Conservation (phyloP, 2,797 vertebrate species). For the Amblyopsis hoosieri region DNA sequence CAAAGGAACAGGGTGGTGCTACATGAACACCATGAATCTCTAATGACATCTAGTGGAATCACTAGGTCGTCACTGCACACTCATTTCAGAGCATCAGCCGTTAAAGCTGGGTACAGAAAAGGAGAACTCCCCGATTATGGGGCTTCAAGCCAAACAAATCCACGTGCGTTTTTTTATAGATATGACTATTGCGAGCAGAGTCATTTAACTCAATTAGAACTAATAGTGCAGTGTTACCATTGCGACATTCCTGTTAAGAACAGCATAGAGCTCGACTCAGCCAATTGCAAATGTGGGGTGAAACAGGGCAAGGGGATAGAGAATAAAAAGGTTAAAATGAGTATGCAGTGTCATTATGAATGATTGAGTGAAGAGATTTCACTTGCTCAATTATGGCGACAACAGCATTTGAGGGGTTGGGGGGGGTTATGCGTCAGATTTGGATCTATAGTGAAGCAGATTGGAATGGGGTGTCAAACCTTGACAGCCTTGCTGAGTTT, state of each 20-base stretch:
- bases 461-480: slow-evolving; percentile 89
- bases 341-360: slow-evolving; percentile 77
- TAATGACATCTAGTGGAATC: slow-evolving; percentile 61
- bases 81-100: slow-evolving; percentile 67
- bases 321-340: slow-evolving; percentile 65
- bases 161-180: slow-evolving; percentile 8
- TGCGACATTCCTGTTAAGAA: slow-evolving; percentile 16
- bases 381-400: slow-evolving; percentile 67
- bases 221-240: slow-evolving; percentile 6
- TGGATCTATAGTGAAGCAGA: slow-evolving; percentile 85
- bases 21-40: slow-evolving; percentile 59
- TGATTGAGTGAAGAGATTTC: slow-evolving; percentile 56
- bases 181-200: slow-evolving; percentile 5
- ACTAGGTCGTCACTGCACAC: slow-evolving; percentile 73
- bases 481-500: slow-evolving; percentile 98
- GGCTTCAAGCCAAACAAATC: slow-evolving; percentile 18
- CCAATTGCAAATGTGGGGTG: slow-evolving; percentile 45
- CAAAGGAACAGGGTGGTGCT: slow-evolving; percentile 42
- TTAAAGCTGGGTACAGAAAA: slow-evolving; percentile 15
- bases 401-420: slow-evolving; percentile 37
- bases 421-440: slow-evolving; percentile 81
- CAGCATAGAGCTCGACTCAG: slow-evolving; percentile 36
- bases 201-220: too few species aligned
- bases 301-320: slow-evolving; percentile 37
- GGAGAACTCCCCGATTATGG: slow-evolving; percentile 9